Evolutionary conservation across 2,888 invertebrate genomes (phyloP).

Genomic region (Clistopyga incitator): DNA sequence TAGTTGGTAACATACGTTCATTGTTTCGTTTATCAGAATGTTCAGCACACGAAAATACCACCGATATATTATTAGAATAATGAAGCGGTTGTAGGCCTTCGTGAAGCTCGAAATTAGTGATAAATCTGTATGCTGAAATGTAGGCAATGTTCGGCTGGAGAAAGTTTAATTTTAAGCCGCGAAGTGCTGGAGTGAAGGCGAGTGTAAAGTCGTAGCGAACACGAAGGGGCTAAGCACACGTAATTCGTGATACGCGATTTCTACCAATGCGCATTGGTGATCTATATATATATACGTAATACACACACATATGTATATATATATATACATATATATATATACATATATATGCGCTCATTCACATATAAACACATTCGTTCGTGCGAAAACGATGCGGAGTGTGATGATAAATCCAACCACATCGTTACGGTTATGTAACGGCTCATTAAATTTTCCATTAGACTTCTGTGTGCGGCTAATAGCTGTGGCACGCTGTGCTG

Average conservation of each 20-base stretch:
- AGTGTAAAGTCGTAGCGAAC: constrained; percentile 1
- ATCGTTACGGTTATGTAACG: constrained; percentile 62
- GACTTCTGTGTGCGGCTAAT: constrained; percentile 60
- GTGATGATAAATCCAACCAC: constrained; percentile 60
- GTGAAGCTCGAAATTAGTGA: not conserved
- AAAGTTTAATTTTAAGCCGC: constrained; percentile 13
- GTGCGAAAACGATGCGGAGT: constrained; percentile 33
- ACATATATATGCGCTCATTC: not conserved
- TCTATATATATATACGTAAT: not conserved
- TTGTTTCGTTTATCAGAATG: not conserved
- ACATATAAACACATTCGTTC: constrained; percentile 35
- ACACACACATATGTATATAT: too few species aligned
- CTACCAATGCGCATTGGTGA: not conserved
- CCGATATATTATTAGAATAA: constrained; percentile 2
- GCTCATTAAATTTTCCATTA: constrained; percentile 69
- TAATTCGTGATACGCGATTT: constrained; percentile 29
- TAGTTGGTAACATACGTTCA: not conserved
- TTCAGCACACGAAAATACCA: not conserved
- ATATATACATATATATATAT: constrained; percentile 15
- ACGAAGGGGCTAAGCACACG: constrained; percentile 12
- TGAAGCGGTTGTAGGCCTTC: not conserved
- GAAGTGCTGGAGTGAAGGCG: not conserved
- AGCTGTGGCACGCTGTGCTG: constrained; percentile 43
- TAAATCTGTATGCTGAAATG: constrained; percentile 14
- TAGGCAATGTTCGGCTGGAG: not conserved